These are phyloP conservation scores for Todiramphus chloris DNA, from an alignment of 2,113 vertebrate species.

Conservation along the genomic window DNA sequence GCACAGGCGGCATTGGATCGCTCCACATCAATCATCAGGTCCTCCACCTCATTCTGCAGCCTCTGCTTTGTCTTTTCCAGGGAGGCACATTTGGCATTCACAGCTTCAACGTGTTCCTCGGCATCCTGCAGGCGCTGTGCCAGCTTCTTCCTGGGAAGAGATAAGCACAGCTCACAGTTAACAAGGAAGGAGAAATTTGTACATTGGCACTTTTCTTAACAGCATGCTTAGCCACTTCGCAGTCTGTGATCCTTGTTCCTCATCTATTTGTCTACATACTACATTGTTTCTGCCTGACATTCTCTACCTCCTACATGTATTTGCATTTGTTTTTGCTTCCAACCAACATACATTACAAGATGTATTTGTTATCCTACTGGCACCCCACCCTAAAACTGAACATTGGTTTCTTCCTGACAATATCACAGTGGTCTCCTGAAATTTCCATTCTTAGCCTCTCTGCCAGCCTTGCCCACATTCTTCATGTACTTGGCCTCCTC, in stretches of 20 bases:
- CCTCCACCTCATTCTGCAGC: conserved; percentile 77
- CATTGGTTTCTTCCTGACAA: neutral
- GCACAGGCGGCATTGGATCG: conserved; percentile 74
- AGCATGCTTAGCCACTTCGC: no score
- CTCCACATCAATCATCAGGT: conserved; percentile 83
- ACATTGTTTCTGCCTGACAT: no score
- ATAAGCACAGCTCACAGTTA: no score
- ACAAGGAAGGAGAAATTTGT: no score
- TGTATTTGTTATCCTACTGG: no score
- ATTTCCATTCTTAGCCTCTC: no score
- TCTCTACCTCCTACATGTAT: no score
- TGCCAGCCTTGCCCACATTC: neutral
- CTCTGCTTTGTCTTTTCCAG: conserved; percentile 73
- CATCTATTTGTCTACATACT: no score
- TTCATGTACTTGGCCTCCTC: conserved; percentile 79
- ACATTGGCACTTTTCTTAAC: neutral
- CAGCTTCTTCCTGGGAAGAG: neutral
- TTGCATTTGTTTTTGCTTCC: no score
- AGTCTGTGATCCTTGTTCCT: no score
- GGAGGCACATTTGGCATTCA: conserved; percentile 78
- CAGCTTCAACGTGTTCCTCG: conserved; percentile 78
- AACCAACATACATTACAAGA: no score
- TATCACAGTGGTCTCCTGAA: neutral
- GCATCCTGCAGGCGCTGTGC: conserved; percentile 82
- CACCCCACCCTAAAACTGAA: no score